phyloP scores from a whole-genome alignment of 1,140 invertebrate species.

The Plutomurus gul region DNA sequence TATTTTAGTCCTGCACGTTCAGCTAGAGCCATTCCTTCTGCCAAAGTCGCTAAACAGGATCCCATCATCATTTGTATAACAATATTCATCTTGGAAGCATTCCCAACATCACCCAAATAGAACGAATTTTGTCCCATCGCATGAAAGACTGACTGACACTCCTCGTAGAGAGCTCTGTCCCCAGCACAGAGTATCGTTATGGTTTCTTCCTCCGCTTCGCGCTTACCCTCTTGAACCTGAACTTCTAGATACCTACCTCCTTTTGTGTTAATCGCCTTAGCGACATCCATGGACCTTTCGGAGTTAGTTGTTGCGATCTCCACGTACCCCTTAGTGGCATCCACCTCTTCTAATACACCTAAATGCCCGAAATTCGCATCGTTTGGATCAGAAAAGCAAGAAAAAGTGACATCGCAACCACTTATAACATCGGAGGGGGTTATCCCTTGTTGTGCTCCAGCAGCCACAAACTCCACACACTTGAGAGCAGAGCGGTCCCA shows the following conservation, averaged over 20 bases:
- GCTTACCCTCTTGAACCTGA: slow-evolving; percentile 84
- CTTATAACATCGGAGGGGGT: slow-evolving; percentile 91
- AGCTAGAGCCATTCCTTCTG: slow-evolving; percentile 90
- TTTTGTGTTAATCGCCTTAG: slow-evolving; percentile 81
- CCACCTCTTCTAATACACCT: slow-evolving; percentile 83
- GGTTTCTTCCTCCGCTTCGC: slow-evolving; percentile 83
- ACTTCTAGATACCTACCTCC: slow-evolving; percentile 92
- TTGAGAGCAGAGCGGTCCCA: slow-evolving; percentile 93
- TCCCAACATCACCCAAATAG: slow-evolving; percentile 81
- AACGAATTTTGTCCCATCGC: slow-evolving; percentile 91
- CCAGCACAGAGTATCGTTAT: slow-evolving; percentile 87
- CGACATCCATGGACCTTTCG: slow-evolving; percentile 89
- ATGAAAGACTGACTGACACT: slow-evolving; percentile 57
- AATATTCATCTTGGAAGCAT: slow-evolving; percentile 92
- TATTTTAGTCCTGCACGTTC: slow-evolving; percentile 86
- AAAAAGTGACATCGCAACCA: slow-evolving; percentile 90
- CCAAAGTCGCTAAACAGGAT: slow-evolving; percentile 81
- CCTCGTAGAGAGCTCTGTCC: slow-evolving; percentile 81
- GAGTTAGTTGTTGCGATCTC: slow-evolving; percentile 96
- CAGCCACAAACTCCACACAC: slow-evolving; percentile 76
- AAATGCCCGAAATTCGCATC: slow-evolving; percentile 96
- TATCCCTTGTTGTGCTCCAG: slow-evolving; percentile 72
- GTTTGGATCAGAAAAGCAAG: slow-evolving; percentile 91
- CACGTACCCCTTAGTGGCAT: slow-evolving; percentile 83
- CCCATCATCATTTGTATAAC: slow-evolving; percentile 86